Conservation (phyloP, 2,888 invertebrate genomes). For the Lysandra coridon region DNA sequence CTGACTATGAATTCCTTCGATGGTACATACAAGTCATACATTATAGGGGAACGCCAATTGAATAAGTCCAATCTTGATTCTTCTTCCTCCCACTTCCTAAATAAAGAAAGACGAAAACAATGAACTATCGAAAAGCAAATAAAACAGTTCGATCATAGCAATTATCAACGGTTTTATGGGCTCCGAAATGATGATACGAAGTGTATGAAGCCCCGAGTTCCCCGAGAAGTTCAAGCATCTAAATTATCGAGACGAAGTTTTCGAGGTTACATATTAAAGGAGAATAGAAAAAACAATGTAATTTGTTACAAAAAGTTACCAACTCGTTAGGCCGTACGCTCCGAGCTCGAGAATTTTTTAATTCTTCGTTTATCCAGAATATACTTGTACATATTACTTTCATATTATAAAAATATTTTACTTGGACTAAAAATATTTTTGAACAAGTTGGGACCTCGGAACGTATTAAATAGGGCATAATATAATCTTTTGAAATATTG, state of each 20-base stretch:
- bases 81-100: too few relatives aligned
- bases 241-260: background rate
- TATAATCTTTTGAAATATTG: background rate
- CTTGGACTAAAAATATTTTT: background rate
- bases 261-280: background rate
- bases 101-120: background rate
- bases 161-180: background rate
- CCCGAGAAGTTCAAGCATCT: background rate
- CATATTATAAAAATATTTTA: background rate
- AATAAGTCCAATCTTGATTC: too few relatives aligned
- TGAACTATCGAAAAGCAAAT: background rate
- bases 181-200: background rate
- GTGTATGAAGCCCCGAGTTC: background rate
- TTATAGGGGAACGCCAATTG: too few relatives aligned
- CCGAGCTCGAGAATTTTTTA: background rate
- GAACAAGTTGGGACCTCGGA: background rate
- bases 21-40: too few relatives aligned
- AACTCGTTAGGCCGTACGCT: slow-evolving; percentile 4
- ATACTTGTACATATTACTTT: background rate
- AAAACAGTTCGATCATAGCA: background rate
- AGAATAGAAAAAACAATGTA: slow-evolving; percentile 6
- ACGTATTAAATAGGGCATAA: background rate
- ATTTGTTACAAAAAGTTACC: slow-evolving; percentile 4
- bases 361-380: background rate
- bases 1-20: too few relatives aligned